Conservation (phyloP, 2,797 vertebrate genomes). For the Cichlasoma orientale region DNA sequence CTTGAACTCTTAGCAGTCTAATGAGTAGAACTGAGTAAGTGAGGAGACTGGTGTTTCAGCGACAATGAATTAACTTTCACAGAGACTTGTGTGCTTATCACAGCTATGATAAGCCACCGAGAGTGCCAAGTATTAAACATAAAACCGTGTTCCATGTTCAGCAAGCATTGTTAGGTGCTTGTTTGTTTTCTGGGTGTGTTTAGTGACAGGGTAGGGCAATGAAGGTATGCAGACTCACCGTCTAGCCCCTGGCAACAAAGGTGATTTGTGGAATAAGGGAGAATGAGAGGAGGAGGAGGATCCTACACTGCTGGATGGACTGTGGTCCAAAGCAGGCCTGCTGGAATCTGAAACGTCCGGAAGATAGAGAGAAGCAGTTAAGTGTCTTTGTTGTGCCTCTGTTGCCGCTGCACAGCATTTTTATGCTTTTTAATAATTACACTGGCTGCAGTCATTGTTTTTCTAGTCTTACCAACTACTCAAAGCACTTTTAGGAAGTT, state of each 20-base stretch:
- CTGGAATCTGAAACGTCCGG: conserved; percentile 14
- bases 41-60: not conserved
- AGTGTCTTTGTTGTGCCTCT: not conserved
- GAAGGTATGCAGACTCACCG: conserved; percentile 59
- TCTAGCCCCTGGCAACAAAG: conserved; percentile 28
- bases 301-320: conserved; percentile 24
- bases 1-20: not conserved
- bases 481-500: not conserved
- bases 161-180: conserved; percentile 4
- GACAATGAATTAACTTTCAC: not conserved
- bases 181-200: conserved; percentile 46
- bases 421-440: not conserved
- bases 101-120: conserved; percentile 12
- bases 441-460: not conserved
- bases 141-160: conserved; percentile 10
- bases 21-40: too few relatives aligned
- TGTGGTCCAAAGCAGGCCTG: conserved; percentile 25
- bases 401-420: not conserved
- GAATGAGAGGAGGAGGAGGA: conserved; percentile 2
- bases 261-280: conserved; percentile 35
- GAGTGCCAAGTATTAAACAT: not conserved
- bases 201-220: conserved; percentile 29
- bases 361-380: not conserved
- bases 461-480: not conserved
- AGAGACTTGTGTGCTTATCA: conserved; percentile 10